Evolutionary conservation across 2,113 vertebrate species (phyloP).

Genomic region (Lycocorax pyrrhopterus): DNA sequence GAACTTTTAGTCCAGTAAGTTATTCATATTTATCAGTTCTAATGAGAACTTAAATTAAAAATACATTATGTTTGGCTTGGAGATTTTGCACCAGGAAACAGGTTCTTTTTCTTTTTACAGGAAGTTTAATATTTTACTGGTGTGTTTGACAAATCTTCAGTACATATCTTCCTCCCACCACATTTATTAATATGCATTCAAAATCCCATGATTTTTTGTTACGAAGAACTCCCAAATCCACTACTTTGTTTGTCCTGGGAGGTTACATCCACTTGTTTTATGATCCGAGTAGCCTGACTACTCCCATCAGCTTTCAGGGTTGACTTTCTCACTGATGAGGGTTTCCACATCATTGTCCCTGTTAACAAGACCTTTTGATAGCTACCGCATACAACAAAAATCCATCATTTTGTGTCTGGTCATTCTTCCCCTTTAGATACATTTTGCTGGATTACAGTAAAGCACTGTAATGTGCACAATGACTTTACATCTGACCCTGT

Average conservation of each 20-base stretch:
- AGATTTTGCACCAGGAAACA: not conserved
- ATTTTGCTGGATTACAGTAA: not conserved
- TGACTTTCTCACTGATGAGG: not conserved
- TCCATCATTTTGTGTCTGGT: not conserved
- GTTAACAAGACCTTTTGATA: not conserved
- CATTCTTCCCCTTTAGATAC: not conserved
- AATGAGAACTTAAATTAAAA: not conserved
- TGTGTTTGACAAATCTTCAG: not conserved
- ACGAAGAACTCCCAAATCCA: not conserved
- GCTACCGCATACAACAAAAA: not conserved
- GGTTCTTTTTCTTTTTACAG: not conserved
- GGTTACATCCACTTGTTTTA: not conserved
- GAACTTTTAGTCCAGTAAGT: constrained; percentile 6
- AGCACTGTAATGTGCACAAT: not conserved
- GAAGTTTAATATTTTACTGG: not conserved
- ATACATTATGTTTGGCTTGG: not conserved
- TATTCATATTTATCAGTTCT: constrained; percentile 9
- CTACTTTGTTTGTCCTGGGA: not conserved
- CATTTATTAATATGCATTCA: not conserved
- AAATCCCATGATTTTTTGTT: not conserved
- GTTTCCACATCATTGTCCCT: not conserved
- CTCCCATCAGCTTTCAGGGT: not conserved
- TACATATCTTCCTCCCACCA: not conserved
- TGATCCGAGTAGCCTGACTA: not conserved
- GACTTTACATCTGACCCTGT: not conserved